Evolutionary conservation across 2,113 vertebrate species (phyloP).

Genomic region (Gavia stellata): DNA sequence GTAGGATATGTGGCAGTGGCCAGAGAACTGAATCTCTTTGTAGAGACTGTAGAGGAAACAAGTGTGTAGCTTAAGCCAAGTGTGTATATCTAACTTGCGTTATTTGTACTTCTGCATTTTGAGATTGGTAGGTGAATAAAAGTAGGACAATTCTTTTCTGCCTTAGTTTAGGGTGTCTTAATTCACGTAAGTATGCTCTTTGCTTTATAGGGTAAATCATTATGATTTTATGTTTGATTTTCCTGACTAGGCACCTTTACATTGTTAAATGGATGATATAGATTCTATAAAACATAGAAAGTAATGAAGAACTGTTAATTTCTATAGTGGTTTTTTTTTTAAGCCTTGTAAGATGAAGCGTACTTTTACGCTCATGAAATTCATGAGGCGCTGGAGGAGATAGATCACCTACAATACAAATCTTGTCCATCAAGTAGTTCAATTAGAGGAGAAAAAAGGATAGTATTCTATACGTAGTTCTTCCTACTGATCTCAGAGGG

Average conservation of each 20-base stretch:
- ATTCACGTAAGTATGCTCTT: not conserved
- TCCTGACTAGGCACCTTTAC: not conserved
- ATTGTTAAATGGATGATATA: slow-evolving; percentile 5
- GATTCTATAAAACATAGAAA: slow-evolving; percentile 8
- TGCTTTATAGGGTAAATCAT: not conserved
- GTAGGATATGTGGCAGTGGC: not conserved
- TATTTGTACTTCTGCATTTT: not conserved
- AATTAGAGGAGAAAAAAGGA: not conserved
- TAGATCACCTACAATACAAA: not conserved
- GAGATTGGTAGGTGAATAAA: not conserved
- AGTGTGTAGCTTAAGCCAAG: not conserved
- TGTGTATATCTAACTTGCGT: not conserved
- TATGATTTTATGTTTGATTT: not conserved
- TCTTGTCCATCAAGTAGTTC: not conserved
- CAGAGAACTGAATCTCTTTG: not conserved
- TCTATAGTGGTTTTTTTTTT: not conserved
- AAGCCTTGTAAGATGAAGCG: not conserved
- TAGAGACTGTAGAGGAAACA: not conserved
- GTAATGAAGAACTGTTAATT: slow-evolving; percentile 21
- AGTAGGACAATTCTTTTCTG: not conserved
- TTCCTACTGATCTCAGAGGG: not conserved
- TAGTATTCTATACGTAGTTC: not conserved
- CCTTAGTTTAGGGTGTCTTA: not conserved
- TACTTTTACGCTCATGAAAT: not conserved
- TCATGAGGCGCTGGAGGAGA: not conserved